Base-by-base conservation (phyloP, 2,797 vertebrate genomes). In the Dermochelys coriacea region DNA sequence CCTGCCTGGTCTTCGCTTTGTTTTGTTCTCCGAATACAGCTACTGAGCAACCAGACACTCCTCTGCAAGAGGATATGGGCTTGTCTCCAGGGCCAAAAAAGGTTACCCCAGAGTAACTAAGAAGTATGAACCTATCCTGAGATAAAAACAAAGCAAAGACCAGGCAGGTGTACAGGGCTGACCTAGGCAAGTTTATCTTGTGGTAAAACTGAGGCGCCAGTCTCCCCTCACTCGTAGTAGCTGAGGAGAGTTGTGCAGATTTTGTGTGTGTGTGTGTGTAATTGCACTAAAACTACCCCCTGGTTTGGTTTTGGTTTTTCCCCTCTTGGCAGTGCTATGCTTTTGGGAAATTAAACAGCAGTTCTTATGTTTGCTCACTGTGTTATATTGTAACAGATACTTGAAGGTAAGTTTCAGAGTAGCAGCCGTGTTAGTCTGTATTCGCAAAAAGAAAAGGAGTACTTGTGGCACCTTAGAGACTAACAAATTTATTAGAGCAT, bases 311-410 rank as follows among this genome's bases (percentile, higher is more conserved):
- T 79, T 80, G 5, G 74, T 52, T 21, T 71, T 61, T 45, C 29
- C 27, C 34, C 1, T 49, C 92, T 91, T 75, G 68, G 86, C 80
- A 87, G 57, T 88, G 91, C 77, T 45, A 3, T 34, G 41, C 89
- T 93, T 82, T 86, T 82, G 93, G 95, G 94, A 96, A 96, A 93
- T 95, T 91, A 97, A 95, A 87, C 45, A 92, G 92, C 96, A 95
- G 94, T 95, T 94, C 96, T 79, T 59, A n/a, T 88, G 91, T 95
- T 97, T 94, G 92, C 83, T 86, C 85, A 57, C 90, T 94, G 81
- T 79, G 85, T 93, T 94, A 83, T 79, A 91, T 37, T 89, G 49
- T 71, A 83, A 85, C 90, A 91, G 77, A 86, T 86, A 52, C 91
- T 95, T n/a, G 64, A 90, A 94, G 96, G 91, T 85, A 88, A 57